These are phyloP conservation scores for Sinotaia quadrata DNA, from an alignment of 2,888 invertebrate species.

Conservation along the genomic window DNA sequence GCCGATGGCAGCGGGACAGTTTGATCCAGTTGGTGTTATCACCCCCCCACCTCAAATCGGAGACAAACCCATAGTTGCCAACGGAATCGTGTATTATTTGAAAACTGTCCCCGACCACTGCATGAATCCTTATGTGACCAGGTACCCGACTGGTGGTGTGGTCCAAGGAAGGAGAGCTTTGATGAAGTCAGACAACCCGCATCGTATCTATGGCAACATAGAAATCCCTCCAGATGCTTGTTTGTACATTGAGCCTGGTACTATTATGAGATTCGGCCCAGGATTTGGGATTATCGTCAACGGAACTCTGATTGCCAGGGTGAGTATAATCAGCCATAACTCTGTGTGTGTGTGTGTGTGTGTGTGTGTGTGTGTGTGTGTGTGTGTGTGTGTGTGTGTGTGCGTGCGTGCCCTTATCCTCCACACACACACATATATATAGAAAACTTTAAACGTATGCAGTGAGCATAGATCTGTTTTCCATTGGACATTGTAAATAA, in stretches of 20 bases:
- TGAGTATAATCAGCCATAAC: constrained; percentile 74
- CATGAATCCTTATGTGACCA: constrained; percentile 45
- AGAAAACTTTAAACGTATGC: background rate
- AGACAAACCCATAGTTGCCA: constrained; percentile 51
- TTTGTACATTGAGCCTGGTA: constrained; percentile 90
- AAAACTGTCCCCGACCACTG: constrained; percentile 53
- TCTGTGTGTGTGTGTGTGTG: constrained; percentile 4
- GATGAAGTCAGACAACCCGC: constrained; percentile 54
- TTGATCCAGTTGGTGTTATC: constrained; percentile 10
- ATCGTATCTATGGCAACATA: constrained; percentile 54
- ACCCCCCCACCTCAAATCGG: constrained; percentile 57
- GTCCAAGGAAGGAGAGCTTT: constrained; percentile 47
- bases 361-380: constrained; percentile 8
- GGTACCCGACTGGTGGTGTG: constrained; percentile 38
- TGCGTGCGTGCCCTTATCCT: no score
- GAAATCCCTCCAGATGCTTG: constrained; percentile 57
- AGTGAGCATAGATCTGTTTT: background rate
- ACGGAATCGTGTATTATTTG: constrained; percentile 59
- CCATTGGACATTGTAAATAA: no score
- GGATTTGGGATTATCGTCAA: constrained; percentile 94
- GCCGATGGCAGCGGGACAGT: no score
- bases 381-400: background rate
- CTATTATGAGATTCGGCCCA: constrained; percentile 89
- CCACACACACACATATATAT: background rate
- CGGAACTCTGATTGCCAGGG: constrained; percentile 90